These are phyloP conservation scores for Synodontis membranacea DNA, from an alignment of 2,113 vertebrate genomes.

Conservation along the genomic window DNA sequence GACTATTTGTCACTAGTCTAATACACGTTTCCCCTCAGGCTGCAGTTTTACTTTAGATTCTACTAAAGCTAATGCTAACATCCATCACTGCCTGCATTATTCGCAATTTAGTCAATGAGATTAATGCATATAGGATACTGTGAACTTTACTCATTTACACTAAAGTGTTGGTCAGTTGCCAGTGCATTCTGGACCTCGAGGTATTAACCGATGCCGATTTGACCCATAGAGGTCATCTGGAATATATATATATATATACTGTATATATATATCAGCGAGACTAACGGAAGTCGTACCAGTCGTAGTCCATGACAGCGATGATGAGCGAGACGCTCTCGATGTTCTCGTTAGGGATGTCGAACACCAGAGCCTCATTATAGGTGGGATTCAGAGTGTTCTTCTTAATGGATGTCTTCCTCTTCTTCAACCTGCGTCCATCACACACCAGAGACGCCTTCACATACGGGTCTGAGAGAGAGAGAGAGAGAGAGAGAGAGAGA, in stretches of 20 bases:
- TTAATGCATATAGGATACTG: too few species aligned
- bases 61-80: background rate
- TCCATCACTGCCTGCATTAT: background rate
- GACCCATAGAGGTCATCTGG: too few species aligned
- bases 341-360: constrained; percentile 90
- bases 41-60: constrained; percentile 1
- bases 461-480: constrained; percentile 79
- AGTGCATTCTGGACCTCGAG: background rate
- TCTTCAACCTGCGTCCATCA: constrained; percentile 88
- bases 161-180: too few species aligned
- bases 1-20: background rate
- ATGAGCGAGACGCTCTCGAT: constrained; percentile 86
- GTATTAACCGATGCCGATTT: background rate
- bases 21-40: background rate
- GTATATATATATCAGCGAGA: too few species aligned
- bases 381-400: constrained; percentile 92
- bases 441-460: constrained; percentile 92
- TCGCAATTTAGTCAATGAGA: background rate
- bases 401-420: constrained; percentile 93
- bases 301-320: constrained; percentile 90
- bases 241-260: too few species aligned
- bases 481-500: constrained; percentile 2
- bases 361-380: constrained; percentile 91
- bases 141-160: too few species aligned
- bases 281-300: constrained; percentile 78